Conservation (phyloP, 2,888 invertebrate genomes). For the Apodemia mormo region DNA sequence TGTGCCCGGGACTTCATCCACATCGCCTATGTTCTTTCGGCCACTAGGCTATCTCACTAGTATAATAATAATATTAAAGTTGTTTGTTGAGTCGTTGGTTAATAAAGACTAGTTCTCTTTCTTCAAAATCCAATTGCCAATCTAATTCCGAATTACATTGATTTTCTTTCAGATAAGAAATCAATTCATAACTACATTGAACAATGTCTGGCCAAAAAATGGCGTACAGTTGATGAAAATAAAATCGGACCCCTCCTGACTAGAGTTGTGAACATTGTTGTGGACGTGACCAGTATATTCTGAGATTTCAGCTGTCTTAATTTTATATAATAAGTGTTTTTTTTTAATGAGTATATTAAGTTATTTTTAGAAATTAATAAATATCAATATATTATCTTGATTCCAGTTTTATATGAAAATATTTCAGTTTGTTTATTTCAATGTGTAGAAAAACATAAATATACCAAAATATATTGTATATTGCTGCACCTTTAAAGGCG, state of each 20-base stretch:
- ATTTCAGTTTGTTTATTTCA: too few species aligned
- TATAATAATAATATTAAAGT: too few species aligned
- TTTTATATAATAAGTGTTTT: background rate
- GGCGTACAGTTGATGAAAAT: conserved; percentile 56
- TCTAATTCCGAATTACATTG: background rate
- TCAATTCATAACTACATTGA: conserved; percentile 58
- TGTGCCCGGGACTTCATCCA: too few species aligned
- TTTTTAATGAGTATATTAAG: background rate
- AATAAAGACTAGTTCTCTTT: too few species aligned
- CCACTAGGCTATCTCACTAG: too few species aligned
- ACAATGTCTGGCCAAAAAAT: conserved; percentile 64
- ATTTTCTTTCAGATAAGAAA: conserved; percentile 47
- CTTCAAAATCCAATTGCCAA: too few species aligned
- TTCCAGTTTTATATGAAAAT: background rate
- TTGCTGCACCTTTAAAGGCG: too few species aligned
- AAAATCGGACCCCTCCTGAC: conserved; percentile 65
- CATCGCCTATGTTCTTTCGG: too few species aligned
- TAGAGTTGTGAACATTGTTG: conserved; percentile 62
- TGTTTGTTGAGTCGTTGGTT: too few species aligned
- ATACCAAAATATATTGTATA: too few species aligned
- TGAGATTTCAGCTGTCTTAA: background rate
- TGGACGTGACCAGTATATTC: conserved; percentile 57
- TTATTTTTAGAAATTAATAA: background rate
- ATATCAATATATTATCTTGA: background rate
- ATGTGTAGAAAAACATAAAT: too few species aligned